Evolutionary conservation across 2,888 invertebrate genomes (phyloP).

Genomic region (Conistra vaccinii): DNA sequence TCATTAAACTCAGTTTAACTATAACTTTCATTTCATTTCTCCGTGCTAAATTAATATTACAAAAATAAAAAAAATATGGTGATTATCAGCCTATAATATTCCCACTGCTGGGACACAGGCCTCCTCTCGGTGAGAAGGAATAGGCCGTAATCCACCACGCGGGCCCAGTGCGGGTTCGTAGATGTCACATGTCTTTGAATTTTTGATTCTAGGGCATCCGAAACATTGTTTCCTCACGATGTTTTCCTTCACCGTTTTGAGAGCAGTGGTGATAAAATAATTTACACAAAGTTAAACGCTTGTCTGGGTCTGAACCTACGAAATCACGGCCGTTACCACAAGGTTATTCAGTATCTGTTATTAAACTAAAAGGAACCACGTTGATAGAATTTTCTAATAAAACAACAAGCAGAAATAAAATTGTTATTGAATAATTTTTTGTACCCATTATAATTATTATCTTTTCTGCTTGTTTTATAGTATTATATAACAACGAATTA

Average conservation of each 20-base stretch:
- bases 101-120: too few species aligned
- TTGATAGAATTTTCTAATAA: not conserved
- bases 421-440: not conserved
- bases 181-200: too few species aligned
- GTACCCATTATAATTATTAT: not conserved
- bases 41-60: not conserved
- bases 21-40: slow-evolving; percentile 16
- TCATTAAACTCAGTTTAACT: not conserved
- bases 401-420: not conserved
- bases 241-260: too few species aligned
- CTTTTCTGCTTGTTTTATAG: not conserved
- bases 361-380: not conserved
- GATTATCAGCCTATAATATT: not conserved
- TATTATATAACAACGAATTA: not conserved
- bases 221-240: too few species aligned
- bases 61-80: not conserved
- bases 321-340: too few species aligned
- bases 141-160: too few species aligned
- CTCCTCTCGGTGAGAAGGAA: too few species aligned
- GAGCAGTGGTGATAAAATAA: too few species aligned
- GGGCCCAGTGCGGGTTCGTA: too few species aligned
- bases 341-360: not conserved
- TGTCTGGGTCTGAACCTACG: too few species aligned
- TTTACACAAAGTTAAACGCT: too few species aligned
- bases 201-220: too few species aligned